Evolutionary conservation across 2,797 vertebrate species (phyloP).

Genomic region (Nyctibius grandis): DNA sequence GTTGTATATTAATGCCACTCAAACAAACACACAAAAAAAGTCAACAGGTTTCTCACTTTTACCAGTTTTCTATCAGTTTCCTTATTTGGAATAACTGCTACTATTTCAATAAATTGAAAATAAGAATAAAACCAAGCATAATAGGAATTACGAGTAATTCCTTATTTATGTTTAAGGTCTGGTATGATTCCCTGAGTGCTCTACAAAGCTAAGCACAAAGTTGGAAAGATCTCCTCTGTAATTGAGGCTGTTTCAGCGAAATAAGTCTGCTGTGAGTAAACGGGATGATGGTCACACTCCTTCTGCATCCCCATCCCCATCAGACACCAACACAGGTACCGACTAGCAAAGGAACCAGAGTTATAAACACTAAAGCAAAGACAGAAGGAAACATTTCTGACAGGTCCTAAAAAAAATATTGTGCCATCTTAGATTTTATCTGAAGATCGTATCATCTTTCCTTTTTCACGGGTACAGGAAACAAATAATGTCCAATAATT

Average conservation of each 20-base stretch:
- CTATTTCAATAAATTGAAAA: neutral
- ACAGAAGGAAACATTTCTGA: neutral
- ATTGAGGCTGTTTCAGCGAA: neutral
- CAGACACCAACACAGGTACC: neutral
- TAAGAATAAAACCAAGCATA: neutral
- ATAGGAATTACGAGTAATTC: neutral
- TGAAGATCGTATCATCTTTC: neutral
- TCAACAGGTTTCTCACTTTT: neutral
- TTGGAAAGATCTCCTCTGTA: neutral
- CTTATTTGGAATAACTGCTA: neutral
- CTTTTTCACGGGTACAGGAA: neutral
- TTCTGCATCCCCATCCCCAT: rapidly evolving
- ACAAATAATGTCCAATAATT: neutral
- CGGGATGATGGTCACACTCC: rapidly evolving
- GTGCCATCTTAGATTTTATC: neutral
- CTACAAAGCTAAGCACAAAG: neutral
- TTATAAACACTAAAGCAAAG: neutral
- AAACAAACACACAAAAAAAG: neutral
- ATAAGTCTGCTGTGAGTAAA: neutral
- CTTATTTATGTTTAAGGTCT: neutral
- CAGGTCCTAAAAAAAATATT: neutral
- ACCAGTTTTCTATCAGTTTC: neutral
- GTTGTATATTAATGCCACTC: neutral
- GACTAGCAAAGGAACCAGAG: neutral
- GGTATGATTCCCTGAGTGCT: neutral